These are phyloP conservation scores for Gymnogyps californianus DNA, from an alignment of 2,113 vertebrate species.

Conservation along the genomic window DNA sequence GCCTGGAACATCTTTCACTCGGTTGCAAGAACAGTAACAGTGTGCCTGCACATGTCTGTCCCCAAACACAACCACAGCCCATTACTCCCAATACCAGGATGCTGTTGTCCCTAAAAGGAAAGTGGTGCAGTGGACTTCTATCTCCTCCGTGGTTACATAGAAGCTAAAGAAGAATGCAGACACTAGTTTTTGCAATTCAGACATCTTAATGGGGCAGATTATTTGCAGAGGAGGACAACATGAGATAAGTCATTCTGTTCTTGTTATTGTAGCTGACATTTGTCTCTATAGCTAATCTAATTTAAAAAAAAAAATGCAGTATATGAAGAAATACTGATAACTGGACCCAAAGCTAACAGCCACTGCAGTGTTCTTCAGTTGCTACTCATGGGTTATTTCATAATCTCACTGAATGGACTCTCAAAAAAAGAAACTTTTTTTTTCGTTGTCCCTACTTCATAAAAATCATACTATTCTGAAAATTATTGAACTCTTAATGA, in stretches of 20 bases:
- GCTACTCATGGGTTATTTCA: background rate
- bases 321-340: background rate
- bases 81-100: background rate
- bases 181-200: background rate
- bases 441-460: background rate
- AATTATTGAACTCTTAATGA: background rate
- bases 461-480: background rate
- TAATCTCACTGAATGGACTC: background rate
- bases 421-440: background rate
- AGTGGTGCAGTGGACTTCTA: background rate
- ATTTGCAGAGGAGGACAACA: background rate
- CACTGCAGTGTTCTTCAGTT: background rate
- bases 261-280: background rate
- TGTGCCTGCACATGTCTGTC: background rate
- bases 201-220: background rate
- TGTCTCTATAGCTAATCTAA: background rate
- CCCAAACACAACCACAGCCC: background rate
- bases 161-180: background rate
- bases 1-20: background rate
- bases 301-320: background rate
- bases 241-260: background rate
- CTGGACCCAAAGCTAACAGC: background rate
- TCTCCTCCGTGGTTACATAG: background rate
- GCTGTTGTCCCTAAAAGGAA: background rate
- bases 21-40: background rate